Percentiles rank a stretch among this genome's conserved stretches.
phyloP scores from a whole-genome alignment of 2,113 vertebrate genomes.

The Aptenodytes forsteri region DNA sequence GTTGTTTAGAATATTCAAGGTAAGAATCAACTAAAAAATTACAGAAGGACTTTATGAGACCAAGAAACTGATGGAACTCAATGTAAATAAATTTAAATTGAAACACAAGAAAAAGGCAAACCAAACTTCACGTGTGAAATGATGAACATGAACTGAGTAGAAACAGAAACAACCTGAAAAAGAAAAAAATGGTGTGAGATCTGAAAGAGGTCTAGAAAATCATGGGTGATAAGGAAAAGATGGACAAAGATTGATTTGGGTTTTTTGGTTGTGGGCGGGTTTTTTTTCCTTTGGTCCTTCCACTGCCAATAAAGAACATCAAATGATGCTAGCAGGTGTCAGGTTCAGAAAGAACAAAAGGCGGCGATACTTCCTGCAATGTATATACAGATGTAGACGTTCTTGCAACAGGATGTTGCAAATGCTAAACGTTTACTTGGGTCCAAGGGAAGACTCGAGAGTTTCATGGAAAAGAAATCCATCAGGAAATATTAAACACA shows the following conservation, averaged over 20 bases:
- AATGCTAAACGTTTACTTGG: background rate
- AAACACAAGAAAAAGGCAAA: background rate
- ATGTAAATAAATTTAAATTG: background rate
- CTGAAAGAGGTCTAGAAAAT: background rate
- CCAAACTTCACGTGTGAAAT: background rate
- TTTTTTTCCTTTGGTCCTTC: background rate
- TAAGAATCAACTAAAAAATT: background rate
- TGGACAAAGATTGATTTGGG: too few species aligned
- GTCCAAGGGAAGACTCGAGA: fast-evolving
- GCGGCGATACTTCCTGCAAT: fast-evolving
- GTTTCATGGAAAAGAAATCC: background rate
- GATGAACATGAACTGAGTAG: background rate
- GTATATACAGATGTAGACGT: too few species aligned
- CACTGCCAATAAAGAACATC: background rate
- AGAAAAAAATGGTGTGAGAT: background rate
- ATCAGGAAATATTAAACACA: background rate
- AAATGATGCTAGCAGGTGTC: background rate
- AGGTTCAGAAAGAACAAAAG: background rate
- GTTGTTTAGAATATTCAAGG: background rate
- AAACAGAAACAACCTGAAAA: background rate
- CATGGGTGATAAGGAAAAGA: background rate
- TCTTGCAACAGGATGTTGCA: background rate
- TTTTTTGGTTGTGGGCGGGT: background rate
- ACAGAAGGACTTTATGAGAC: background rate
- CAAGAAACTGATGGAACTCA: background rate